phyloP scores from a whole-genome alignment of 2,797 vertebrate species.

The Takifugu ocellatus region DNA sequence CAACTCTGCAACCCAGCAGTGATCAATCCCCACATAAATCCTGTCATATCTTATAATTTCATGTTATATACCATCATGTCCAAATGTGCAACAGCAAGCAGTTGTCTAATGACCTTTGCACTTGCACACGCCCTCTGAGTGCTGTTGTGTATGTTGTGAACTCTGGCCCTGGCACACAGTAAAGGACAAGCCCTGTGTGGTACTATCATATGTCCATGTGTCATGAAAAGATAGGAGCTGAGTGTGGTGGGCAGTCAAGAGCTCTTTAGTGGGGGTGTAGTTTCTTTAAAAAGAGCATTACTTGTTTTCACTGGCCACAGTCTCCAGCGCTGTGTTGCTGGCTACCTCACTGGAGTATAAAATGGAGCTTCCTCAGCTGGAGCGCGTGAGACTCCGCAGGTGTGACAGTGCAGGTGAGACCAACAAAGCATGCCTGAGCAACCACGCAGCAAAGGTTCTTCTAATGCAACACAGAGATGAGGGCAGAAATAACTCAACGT shows the following conservation, averaged over 20 bases:
- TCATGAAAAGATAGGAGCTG: neutral
- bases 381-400: conserved; percentile 42
- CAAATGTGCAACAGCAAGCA: conserved; percentile 4
- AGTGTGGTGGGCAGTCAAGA: conserved; percentile 17
- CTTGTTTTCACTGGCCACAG: conserved; percentile 10
- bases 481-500: conserved; percentile 4
- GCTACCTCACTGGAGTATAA: conserved; percentile 13
- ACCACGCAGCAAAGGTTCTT: neutral
- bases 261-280: conserved; percentile 25
- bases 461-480: neutral
- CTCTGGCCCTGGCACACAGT: conserved; percentile 64
- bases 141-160: conserved; percentile 55
- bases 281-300: conserved; percentile 58
- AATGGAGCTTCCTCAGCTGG: conserved; percentile 63
- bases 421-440: conserved; percentile 9
- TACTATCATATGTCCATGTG: conserved; percentile 72
- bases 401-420: conserved; percentile 75
- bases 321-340: conserved; percentile 21
- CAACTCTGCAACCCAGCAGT: no score
- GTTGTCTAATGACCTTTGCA: conserved; percentile 49
- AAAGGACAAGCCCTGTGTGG: conserved; percentile 65
- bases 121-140: conserved; percentile 20
- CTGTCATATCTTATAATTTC: no score
- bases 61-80: conserved; percentile 1
- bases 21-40: no score